Conservation (phyloP, 1,140 invertebrate genomes). For the Cataglyphis hispanica region DNA sequence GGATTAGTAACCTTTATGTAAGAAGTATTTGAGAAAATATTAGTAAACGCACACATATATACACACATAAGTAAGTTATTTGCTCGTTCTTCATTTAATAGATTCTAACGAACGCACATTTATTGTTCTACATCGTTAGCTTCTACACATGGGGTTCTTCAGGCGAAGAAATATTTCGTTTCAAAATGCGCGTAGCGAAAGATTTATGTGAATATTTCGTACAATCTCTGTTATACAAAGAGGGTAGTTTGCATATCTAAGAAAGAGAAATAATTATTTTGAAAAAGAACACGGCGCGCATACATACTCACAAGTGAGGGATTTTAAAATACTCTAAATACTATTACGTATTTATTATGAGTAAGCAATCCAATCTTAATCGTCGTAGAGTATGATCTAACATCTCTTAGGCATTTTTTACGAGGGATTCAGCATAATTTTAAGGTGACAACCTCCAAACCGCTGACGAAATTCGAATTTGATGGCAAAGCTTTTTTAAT, state of each 20-base stretch:
- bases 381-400: background rate
- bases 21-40: background rate
- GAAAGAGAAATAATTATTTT: conserved; percentile 28
- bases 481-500: conserved; percentile 41
- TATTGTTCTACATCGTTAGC: background rate
- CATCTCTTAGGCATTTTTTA: background rate
- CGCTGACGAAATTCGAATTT: conserved; percentile 48
- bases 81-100: conserved; percentile 12
- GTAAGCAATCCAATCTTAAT: conserved; percentile 1
- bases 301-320: background rate
- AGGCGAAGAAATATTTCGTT: conserved; percentile 13
- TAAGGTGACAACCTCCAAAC: conserved; percentile 18
- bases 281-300: background rate
- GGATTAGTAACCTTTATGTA: background rate
- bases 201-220: conserved; percentile 9
- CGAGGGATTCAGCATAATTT: background rate
- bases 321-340: conserved; percentile 3
- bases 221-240: conserved; percentile 20
- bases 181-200: conserved; percentile 19
- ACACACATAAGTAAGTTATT: background rate
- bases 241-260: background rate
- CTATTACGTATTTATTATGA: background rate
- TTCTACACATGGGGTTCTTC: background rate
- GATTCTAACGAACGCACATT: conserved; percentile 14
- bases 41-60: background rate